Evolutionary conservation across 2,888 invertebrate genomes (phyloP), one percentile per base, ranked within the genome.

Genomic region (Entomobrya multifasciata): DNA sequence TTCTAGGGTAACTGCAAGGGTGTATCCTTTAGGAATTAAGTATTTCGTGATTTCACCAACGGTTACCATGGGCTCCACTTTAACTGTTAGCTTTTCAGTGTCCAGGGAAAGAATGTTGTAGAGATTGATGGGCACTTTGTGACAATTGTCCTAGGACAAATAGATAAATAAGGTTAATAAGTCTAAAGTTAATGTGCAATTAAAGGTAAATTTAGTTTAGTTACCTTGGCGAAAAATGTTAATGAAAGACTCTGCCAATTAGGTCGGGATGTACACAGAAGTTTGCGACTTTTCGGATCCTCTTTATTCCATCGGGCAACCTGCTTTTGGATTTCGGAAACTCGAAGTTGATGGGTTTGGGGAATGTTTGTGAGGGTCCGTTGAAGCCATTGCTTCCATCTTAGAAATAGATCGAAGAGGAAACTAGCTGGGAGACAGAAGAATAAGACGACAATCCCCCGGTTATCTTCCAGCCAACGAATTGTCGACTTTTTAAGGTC

Each of bases 211-310:
- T 15, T 41, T 17, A 78, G 11, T 5, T 41, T 41, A 8, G 15
- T 41, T 80, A 91, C 92, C 91, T 95, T 95, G 91, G 93, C 93
- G 92, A 94, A 95, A 93, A 95, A 95, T 0, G 94, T 95, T 0
- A 94, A 94, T 11, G 95, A 95, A 5, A 95, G 93, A 13, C 95
- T 95, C 72, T 94, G 92, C 95, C 95, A 95, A 92, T 95, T 95
- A 3, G 95, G 95, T 8, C 95, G 93, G 0, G 95, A 93, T 0
- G 95, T 95, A 93, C 95, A 95, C 17, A 95, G 93, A 0, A 94
- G 92, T 80, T 94, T 94, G 5, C 94, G 92, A 0, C 93, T 91
- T 57, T 92, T 89, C 49, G 70, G 86, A 20, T 85, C 81, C 17
- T 87, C 60, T 25, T 91, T 89, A 80, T 91, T 91, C 92, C 93